Conservation (phyloP, 2,113 vertebrate genomes). For the Odocoileus hemionus region DNA sequence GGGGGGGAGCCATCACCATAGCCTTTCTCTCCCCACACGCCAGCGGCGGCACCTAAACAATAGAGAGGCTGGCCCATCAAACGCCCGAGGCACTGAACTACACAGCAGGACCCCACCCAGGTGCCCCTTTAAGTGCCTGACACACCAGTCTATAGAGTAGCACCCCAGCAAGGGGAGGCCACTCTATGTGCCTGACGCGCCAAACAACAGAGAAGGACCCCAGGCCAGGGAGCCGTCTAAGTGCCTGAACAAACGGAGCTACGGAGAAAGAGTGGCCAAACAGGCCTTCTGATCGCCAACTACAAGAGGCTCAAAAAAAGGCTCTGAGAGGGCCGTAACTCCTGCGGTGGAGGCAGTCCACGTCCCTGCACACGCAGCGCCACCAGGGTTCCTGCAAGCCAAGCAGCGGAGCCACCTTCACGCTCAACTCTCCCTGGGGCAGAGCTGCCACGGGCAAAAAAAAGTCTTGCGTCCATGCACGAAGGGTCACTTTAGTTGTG, state of each 20-base stretch:
- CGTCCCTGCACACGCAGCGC: neutral
- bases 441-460: neutral
- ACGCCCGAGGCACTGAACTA: neutral
- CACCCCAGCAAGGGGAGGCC: neutral
- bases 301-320: neutral
- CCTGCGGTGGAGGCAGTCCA: neutral
- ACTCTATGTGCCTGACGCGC: neutral
- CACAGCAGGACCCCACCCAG: neutral
- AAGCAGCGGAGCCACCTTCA: neutral
- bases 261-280: neutral
- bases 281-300: neutral
- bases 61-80: neutral
- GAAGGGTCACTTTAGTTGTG: neutral
- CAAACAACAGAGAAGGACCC: neutral
- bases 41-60: neutral
- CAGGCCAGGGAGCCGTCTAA: neutral
- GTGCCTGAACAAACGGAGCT: neutral
- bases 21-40: neutral
- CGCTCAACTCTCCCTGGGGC: rapidly evolving
- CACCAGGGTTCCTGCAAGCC: neutral
- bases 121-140: neutral
- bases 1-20: neutral
- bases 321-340: neutral
- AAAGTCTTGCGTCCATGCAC: neutral
- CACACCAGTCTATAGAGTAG: rapidly evolving